Evolutionary conservation across 2,113 vertebrate species (phyloP).

Genomic region (Channa maculata): DNA sequence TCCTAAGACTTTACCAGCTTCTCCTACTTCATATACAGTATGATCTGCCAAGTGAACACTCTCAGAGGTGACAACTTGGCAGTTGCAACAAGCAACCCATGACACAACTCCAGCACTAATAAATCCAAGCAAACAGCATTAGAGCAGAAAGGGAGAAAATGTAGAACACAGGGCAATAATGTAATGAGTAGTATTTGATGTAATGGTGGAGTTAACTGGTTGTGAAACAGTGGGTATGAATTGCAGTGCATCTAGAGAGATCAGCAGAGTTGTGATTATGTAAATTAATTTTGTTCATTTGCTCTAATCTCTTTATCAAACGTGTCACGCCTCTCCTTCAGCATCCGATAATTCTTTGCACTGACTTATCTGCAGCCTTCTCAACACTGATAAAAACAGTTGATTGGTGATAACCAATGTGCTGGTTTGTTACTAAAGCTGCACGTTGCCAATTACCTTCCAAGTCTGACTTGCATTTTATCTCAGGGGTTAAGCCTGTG

Average conservation of each 20-base stretch:
- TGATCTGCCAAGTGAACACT: constrained; percentile 55
- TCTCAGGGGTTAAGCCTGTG: constrained; percentile 44
- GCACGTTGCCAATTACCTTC: constrained; percentile 40
- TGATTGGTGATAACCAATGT: constrained; percentile 17
- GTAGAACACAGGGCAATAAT: constrained; percentile 48
- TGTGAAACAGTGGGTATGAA: constrained; percentile 58
- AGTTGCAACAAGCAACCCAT: constrained; percentile 59
- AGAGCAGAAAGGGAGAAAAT: constrained; percentile 35
- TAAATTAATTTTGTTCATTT: constrained; percentile 41
- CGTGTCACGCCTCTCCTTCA: not conserved
- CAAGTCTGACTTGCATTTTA: constrained; percentile 26
- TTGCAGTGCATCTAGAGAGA: constrained; percentile 34
- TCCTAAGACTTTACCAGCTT: constrained; percentile 33
- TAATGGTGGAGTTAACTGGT: constrained; percentile 55
- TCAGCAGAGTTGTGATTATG: constrained; percentile 41
- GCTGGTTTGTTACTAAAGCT: constrained; percentile 10
- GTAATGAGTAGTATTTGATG: constrained; percentile 61
- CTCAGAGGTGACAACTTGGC: constrained; percentile 61
- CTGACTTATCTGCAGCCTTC: constrained; percentile 14
- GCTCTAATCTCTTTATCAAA: constrained; percentile 41
- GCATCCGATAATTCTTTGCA: constrained; percentile 18
- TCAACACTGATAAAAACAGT: constrained; percentile 26
- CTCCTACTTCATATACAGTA: constrained; percentile 33
- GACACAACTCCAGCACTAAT: constrained; percentile 46
- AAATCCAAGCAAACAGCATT: constrained; percentile 58